These are phyloP conservation scores for Clostera curtula DNA, from an alignment of 2,888 invertebrate species.

Conservation along the genomic window DNA sequence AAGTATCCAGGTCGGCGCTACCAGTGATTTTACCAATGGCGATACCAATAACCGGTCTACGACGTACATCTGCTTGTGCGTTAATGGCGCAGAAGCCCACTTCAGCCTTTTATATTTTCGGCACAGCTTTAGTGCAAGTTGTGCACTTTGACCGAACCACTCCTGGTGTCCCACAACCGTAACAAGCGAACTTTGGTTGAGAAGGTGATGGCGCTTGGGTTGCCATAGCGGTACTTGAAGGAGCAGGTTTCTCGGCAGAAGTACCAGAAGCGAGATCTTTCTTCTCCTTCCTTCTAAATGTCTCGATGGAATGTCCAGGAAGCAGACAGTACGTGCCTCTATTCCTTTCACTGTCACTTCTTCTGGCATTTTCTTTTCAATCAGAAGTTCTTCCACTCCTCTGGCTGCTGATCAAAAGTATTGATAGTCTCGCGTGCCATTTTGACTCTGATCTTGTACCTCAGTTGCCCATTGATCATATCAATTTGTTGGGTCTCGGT, in stretches of 20 bases:
- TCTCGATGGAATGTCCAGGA: conserved; percentile 6
- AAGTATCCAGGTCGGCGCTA: conserved; percentile 1
- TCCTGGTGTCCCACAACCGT: conserved; percentile 13
- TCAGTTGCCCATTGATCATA: conserved; percentile 12
- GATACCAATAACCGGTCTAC: conserved; percentile 4
- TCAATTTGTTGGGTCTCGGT: conserved; percentile 14
- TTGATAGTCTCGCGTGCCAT: conserved; percentile 6
- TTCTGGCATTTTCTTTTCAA: conserved; percentile 8
- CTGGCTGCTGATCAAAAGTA: conserved; percentile 12
- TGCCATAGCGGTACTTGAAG: neutral
- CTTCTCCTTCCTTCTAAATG: too few relatives aligned
- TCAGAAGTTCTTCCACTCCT: too few relatives aligned
- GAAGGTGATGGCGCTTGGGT: conserved; percentile 13
- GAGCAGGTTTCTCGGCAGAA: too few relatives aligned
- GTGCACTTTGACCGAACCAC: conserved; percentile 7
- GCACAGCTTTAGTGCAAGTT: neutral
- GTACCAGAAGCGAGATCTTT: too few relatives aligned
- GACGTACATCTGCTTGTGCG: neutral
- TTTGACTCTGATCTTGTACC: conserved; percentile 5
- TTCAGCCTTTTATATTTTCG: neutral
- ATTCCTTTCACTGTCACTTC: neutral
- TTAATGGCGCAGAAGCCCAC: conserved; percentile 5
- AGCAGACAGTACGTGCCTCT: conserved; percentile 10
- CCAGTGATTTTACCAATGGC: conserved; percentile 1
- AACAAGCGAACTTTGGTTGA: conserved; percentile 10